These are phyloP conservation scores for Pseudomyrmex cubaensis DNA, from an alignment of 1,140 invertebrate genomes.

Conservation along the genomic window DNA sequence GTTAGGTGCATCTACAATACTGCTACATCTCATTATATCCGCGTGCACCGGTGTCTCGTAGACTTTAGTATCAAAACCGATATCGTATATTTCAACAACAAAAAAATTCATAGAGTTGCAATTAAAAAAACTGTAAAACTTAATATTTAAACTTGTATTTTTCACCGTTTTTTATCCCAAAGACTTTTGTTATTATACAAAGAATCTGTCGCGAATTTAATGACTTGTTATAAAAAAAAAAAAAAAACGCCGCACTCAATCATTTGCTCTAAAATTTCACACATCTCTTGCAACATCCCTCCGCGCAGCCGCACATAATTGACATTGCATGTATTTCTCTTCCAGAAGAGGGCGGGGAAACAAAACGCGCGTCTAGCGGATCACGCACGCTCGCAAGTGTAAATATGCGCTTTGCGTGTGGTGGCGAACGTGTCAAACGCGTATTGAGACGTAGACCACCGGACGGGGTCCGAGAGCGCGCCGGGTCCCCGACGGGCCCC, in stretches of 20 bases:
- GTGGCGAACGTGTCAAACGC: conserved; percentile 48
- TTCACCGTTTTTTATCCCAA: too few relatives aligned
- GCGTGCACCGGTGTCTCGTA: not conserved
- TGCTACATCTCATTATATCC: conserved; percentile 35
- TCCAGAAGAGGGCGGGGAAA: not conserved
- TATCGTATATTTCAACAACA: not conserved
- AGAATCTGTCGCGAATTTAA: too few relatives aligned
- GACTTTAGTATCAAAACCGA: too few relatives aligned
- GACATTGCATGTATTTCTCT: too few relatives aligned
- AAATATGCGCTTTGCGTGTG: conserved; percentile 55
- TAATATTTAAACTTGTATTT: too few relatives aligned
- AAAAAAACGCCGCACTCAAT: too few relatives aligned
- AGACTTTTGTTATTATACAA: too few relatives aligned
- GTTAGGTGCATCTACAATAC: conserved; percentile 42
- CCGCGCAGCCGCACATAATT: too few relatives aligned
- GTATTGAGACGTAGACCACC: conserved; percentile 74
- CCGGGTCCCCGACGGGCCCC: conserved; percentile 2
- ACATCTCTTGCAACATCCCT: not conserved
- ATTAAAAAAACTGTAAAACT: too few relatives aligned
- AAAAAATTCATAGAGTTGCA: not conserved
- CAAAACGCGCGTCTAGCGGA: conserved; percentile 3
- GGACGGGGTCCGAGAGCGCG: conserved; percentile 54
- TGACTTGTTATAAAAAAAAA: too few relatives aligned
- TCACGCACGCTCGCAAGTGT: conserved; percentile 46
- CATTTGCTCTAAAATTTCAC: not conserved